Percentiles rank a stretch among this genome's conserved stretches.
Conservation (phyloP, 2,888 invertebrate genomes). For the Sialis lutaria region DNA sequence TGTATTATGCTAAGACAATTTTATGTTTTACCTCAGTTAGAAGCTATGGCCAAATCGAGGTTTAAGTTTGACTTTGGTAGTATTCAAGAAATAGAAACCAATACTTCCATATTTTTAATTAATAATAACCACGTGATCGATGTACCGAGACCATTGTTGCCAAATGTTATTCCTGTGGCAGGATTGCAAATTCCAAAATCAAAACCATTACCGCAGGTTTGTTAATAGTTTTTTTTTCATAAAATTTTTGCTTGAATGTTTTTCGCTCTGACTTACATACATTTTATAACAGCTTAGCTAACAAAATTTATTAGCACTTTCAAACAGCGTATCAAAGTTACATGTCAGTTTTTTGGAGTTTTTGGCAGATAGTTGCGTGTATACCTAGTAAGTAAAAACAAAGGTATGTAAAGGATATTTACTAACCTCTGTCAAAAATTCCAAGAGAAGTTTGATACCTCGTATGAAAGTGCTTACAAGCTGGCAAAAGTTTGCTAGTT, state of each 20-base stretch:
- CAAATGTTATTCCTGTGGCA: conserved; percentile 22
- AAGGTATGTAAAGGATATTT: too few relatives aligned
- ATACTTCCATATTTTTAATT: conserved; percentile 16
- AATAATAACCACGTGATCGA: conserved; percentile 17
- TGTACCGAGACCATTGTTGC: conserved; percentile 17
- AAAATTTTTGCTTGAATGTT: neutral
- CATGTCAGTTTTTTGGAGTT: too few relatives aligned
- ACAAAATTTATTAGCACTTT: too few relatives aligned
- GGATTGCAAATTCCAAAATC: conserved; percentile 18
- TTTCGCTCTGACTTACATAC: too few relatives aligned
- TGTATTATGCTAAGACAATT: neutral
- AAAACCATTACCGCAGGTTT: conserved; percentile 16
- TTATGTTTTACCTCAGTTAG: conserved; percentile 1
- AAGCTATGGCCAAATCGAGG: conserved; percentile 5
- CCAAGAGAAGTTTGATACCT: too few relatives aligned
- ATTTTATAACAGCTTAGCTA: too few relatives aligned
- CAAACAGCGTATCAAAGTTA: too few relatives aligned
- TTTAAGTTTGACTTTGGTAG: conserved; percentile 4
- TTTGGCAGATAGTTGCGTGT: too few relatives aligned
- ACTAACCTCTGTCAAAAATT: too few relatives aligned
- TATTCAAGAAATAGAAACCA: conserved; percentile 10
- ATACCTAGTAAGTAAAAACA: too few relatives aligned
- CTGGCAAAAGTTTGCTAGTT: too few relatives aligned
- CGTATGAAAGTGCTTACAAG: too few relatives aligned
- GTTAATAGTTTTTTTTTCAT: conserved; percentile 3